Base-by-base conservation (phyloP, 2,797 vertebrate species). In the Eurystomus glaucurus region DNA sequence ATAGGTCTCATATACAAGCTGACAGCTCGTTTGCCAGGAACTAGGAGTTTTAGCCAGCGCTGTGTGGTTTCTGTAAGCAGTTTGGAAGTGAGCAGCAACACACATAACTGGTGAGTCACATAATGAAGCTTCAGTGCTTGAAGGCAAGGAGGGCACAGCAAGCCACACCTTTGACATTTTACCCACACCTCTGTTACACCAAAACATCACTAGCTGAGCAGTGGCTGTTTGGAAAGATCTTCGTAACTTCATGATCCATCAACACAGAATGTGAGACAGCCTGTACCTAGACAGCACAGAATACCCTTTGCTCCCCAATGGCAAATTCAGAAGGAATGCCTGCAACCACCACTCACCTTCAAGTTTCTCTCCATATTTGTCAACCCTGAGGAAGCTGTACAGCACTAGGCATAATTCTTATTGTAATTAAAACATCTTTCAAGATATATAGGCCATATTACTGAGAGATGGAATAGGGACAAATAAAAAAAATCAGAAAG, bases 401-500 rank as follows among this genome's bases (percentile, higher is more conserved):
- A 29, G 33, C 33, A 71, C 37, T 33, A 87, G 41, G 22, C n/a
- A 82, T 25, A 88, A 57, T 64, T 65, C n/a, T 64, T 52, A 26
- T 2, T 71, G 33, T n/a, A 89, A 92, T 78, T 96, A 88, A 95
- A 95, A 21, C 17, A 43, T 15, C n/a, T 77, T 88, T 87, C 65
- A 58, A 74, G 57, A 84, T 65, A 96, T 92, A 80, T 74, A 95
- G 92, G 92, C 68, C 85, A n/a, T 58, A 35, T 45, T 79, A 74
- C 48, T 85, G 90, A 94, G 48, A 94, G 90, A 94, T 78, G n/a
- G 88, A 96, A 89, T 87, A 93, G 41, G 86, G 78, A 70, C 89
- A 85, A 90, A 77, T 33, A 86, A 85, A 76, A 65, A 50, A 52
- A 64, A 48, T 4, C 18, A 69, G 3, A 16, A 64, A 85, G 35